These are phyloP conservation scores for Meiosimyza platycephala DNA, from an alignment of 2,888 invertebrate species.

Conservation along the genomic window DNA sequence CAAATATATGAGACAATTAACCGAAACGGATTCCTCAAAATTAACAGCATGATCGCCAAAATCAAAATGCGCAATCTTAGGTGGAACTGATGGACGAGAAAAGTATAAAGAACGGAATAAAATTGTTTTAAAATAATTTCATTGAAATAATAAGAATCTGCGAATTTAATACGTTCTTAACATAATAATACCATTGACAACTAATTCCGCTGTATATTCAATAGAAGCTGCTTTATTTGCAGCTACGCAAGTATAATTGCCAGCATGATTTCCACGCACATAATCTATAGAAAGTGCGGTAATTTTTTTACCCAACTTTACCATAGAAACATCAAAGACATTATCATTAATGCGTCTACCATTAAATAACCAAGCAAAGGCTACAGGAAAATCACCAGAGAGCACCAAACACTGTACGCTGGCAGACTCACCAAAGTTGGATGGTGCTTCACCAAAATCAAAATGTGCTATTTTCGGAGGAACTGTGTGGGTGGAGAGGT, in stretches of 20 bases:
- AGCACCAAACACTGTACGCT: constrained; percentile 73
- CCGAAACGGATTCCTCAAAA: constrained; percentile 74
- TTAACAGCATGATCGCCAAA: constrained; percentile 78
- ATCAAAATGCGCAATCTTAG: constrained; percentile 79
- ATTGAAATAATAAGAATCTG: constrained; percentile 6
- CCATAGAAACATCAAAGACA: constrained; percentile 69
- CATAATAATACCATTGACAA: constrained; percentile 70
- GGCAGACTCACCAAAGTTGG: constrained; percentile 74
- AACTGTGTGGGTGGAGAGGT: constrained; percentile 68
- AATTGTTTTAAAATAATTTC: constrained; percentile 35
- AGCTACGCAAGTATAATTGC: constrained; percentile 79
- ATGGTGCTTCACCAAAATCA: constrained; percentile 76
- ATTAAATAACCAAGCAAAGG: constrained; percentile 77
- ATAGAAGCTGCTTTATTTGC: constrained; percentile 74
- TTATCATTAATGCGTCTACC: constrained; percentile 61
- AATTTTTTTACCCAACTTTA: constrained; percentile 72
- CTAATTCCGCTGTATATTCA: constrained; percentile 72
- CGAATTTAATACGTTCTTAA: constrained; percentile 44
- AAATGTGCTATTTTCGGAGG: constrained; percentile 80
- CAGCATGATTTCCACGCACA: constrained; percentile 76
- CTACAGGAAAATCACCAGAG: constrained; percentile 75
- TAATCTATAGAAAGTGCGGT: constrained; percentile 77
- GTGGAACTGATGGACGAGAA: constrained; percentile 71
- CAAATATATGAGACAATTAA: constrained; percentile 72
- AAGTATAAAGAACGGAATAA: constrained; percentile 9